Evolutionary conservation across 2,888 invertebrate genomes (phyloP).

Genomic region (Eudasyphora cyanicolor): DNA sequence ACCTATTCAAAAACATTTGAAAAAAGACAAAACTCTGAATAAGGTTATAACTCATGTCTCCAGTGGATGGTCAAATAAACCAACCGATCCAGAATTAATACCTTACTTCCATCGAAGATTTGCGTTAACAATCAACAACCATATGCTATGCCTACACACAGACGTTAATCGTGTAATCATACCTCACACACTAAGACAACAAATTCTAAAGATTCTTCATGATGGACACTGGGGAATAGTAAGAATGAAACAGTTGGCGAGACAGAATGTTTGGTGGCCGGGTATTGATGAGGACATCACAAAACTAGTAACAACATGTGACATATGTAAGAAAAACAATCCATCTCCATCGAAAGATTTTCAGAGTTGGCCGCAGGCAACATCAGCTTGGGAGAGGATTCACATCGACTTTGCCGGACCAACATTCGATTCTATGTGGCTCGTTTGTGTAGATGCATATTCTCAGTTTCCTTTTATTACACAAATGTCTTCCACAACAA

Average conservation of each 20-base stretch:
- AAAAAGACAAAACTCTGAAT: slow-evolving; percentile 15
- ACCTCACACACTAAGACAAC: slow-evolving; percentile 5
- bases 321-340: not conserved
- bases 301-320: not conserved
- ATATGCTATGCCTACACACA: slow-evolving; percentile 38
- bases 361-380: slow-evolving; percentile 65
- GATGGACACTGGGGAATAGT: not conserved
- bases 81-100: not conserved
- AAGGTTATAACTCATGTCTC: slow-evolving; percentile 17
- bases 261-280: not conserved
- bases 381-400: slow-evolving; percentile 73
- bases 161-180: slow-evolving; percentile 39
- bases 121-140: slow-evolving; percentile 36
- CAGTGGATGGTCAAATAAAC: slow-evolving; percentile 26
- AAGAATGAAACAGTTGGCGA: not conserved
- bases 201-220: not conserved
- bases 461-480: slow-evolving; percentile 33
- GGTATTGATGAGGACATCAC: not conserved
- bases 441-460: slow-evolving; percentile 40
- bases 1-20: not conserved
- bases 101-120: slow-evolving; percentile 39
- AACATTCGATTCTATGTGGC: slow-evolving; percentile 38
- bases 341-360: slow-evolving; percentile 1
- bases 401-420: slow-evolving; percentile 78
- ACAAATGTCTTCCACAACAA: slow-evolving; percentile 29